Base-by-base conservation (phyloP, 2,113 vertebrate genomes). In the Anthoscopus minutus region DNA sequence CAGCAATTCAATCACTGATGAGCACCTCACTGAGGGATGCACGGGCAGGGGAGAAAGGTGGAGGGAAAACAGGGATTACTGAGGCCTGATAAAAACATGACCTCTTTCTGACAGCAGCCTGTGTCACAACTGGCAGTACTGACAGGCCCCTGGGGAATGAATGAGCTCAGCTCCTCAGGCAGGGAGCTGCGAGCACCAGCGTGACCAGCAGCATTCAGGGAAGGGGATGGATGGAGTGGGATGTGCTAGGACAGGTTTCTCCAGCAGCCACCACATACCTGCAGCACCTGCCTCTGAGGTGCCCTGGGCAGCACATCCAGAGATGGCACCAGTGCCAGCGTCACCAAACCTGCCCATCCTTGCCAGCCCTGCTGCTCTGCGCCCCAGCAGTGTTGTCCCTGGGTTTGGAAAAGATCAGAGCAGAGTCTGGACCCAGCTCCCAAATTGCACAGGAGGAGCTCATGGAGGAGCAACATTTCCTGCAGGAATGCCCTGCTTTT, bases 361-460 rank as follows among this genome's bases (percentile, higher is more conserved):
- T 2, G 0, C 38, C 51, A 71, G 1, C 28, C 25, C 38, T 27
- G 27, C 47, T 54, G 61, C 57, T 72, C 42, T 56, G 38, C 44
- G 50, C 6, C 13, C 22, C 51, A 92, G 17, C 27, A 48, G 16
- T 0, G 0, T 6, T 37, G 19, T 24, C 42, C 51, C 65, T 1
- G 3, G 51, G 28, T 47, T 7, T 57, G 28, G 28, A 57, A 38
- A 45, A 60, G 4, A 57, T 0, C 1, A 67, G 27, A 33, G 31
- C 57, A 69, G 38, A 62, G 14, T 14, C 48, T 38, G 18, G 62
- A 45, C 16, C 16, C 31, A 40, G 21, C 15, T 64, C 40, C 65
- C 35, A 44, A 4, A 10, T 6, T 47, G 30, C 47, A 15, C 0
- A 1, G 28, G 28, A 38, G 27, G 28, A 54, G 45, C 20, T 0